Evolutionary conservation across 2,797 vertebrate genomes (phyloP), one percentile per base, ranked within the genome.

Genomic region (Poecilia picta): DNA sequence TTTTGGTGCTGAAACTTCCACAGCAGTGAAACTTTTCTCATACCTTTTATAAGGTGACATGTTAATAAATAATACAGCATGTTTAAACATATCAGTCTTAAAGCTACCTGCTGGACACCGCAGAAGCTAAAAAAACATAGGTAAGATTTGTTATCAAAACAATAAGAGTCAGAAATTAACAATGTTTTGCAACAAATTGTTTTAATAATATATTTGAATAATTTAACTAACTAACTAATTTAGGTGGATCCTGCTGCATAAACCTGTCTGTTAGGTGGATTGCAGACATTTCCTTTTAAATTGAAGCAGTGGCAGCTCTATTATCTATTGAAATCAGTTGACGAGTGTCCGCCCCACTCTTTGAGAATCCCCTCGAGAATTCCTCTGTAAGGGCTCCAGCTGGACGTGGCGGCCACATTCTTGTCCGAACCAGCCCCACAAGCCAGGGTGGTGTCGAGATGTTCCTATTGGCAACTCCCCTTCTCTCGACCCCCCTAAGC

Each of bases 391-490:
- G 80, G 86, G 62, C 87, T 93, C 85, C 89, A 92, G 90, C 89
- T 93, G 89, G 80, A 82, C 88, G 83, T 82, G 82, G 89, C 85
- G 84, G 85, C 87, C 86, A 57, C 83, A 83, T 83, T 83, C 89
- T 86, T 88, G 89, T 94, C 88, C 92, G 78, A 78, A 82, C 78
- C 46, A 91, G 95, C 92, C 83, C 88, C 80, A 81, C 88, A 94
- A 95, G 95, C 92, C 91, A 93, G 88, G 83, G 87, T 82, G 84
- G 85, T 88, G 90, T 91, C 92, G 90, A 88, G 92, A 93, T 91
- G 89, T 71, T 87, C 80, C 87, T 90, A 95, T 95, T 95, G 95
- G 95, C 96, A 96, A 92, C 89, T 72, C 93, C 20, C 49, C 49
- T 23, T 8, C 49, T 43, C 41, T 39, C 39, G 5, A 39, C 7